These are phyloP conservation scores for Vipera ursinii DNA, from an alignment of 2,797 vertebrate genomes.

Conservation along the genomic window DNA sequence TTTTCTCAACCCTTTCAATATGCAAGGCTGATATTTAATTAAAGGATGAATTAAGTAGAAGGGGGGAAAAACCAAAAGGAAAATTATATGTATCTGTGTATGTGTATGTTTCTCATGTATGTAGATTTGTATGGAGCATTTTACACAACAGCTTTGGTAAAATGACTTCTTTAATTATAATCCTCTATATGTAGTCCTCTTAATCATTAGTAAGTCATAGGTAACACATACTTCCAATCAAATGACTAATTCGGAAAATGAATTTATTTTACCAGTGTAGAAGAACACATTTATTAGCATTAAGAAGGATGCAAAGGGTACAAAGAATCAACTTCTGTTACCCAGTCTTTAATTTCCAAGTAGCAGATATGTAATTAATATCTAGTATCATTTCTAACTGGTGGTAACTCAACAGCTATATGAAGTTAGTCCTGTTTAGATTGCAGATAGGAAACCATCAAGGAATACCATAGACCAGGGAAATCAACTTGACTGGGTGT, in stretches of 20 bases:
- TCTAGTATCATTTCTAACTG: background rate
- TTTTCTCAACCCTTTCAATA: background rate
- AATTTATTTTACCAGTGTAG: background rate
- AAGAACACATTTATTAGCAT: background rate
- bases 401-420: background rate
- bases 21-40: background rate
- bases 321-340: background rate
- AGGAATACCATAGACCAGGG: background rate
- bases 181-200: background rate
- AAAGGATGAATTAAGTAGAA: background rate
- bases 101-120: background rate
- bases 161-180: background rate
- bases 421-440: background rate
- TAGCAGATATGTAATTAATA: background rate
- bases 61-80: background rate
- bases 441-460: background rate
- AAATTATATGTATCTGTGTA: background rate
- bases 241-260: background rate
- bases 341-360: background rate
- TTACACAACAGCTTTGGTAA: background rate
- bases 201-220: background rate
- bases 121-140: background rate
- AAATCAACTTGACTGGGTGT: background rate
- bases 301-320: background rate
- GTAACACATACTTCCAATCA: background rate